These are phyloP conservation scores for Festucalex cinctus DNA, from an alignment of 2,113 vertebrate species.

Conservation along the genomic window DNA sequence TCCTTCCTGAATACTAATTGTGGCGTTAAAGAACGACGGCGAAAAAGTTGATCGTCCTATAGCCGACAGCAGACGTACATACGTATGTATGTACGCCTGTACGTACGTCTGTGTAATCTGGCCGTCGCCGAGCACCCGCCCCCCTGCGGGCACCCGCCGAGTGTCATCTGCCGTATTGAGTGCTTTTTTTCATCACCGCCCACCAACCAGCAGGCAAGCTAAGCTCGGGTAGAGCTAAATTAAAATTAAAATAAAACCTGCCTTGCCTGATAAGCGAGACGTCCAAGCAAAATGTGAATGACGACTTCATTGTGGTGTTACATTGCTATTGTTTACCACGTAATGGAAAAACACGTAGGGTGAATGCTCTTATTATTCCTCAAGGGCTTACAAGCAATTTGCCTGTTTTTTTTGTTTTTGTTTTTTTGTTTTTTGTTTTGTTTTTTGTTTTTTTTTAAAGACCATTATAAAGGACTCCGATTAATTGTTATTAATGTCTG, in stretches of 20 bases:
- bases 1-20: slow-evolving; percentile 58
- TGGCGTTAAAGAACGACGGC: slow-evolving; percentile 48
- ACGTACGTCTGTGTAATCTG: slow-evolving; percentile 40
- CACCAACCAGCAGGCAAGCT: slow-evolving; percentile 34
- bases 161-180: slow-evolving; percentile 59
- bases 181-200: slow-evolving; percentile 61
- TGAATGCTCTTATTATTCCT: slow-evolving; percentile 2
- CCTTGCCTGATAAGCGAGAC: not conserved
- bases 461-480: too few species aligned
- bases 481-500: too few species aligned
- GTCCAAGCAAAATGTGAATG: not conserved
- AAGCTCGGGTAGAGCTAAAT: slow-evolving; percentile 4
- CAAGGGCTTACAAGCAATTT: too few species aligned
- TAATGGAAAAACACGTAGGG: not conserved
- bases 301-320: not conserved
- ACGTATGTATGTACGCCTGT: too few species aligned
- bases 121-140: slow-evolving; percentile 55
- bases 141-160: slow-evolving; percentile 31
- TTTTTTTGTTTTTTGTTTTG: too few species aligned
- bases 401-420: too few species aligned
- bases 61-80: slow-evolving; percentile 27
- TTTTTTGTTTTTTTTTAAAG: too few species aligned
- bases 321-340: not conserved
- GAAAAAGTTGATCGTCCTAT: slow-evolving; percentile 42
- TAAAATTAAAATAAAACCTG: slow-evolving; percentile 1